phyloP scores from a whole-genome alignment of 2,888 invertebrate species.

The Dynastes hyllus region DNA sequence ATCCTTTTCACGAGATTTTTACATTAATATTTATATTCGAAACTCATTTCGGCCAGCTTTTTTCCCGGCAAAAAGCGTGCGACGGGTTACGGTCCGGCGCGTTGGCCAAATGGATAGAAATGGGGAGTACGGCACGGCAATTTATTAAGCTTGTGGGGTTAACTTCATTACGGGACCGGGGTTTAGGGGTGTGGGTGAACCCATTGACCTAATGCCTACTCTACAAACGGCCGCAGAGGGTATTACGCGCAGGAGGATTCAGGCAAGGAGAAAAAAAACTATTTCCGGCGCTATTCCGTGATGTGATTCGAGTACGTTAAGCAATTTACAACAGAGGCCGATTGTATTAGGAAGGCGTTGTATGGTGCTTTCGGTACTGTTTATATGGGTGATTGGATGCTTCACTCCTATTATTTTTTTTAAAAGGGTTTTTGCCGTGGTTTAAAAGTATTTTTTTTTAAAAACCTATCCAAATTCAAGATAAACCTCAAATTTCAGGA shows the following conservation, averaged over 20 bases:
- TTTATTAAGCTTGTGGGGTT: conserved; percentile 29
- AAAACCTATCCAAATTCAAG: too few relatives aligned
- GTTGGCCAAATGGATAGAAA: conserved; percentile 12
- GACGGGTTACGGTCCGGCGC: neutral
- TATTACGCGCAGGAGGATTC: neutral
- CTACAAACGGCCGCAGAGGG: conserved; percentile 5
- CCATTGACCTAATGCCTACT: conserved; percentile 10
- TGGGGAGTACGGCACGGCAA: conserved; percentile 12
- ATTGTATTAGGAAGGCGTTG: neutral
- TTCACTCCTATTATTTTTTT: too few relatives aligned
- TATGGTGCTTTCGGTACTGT: neutral
- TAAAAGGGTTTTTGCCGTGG: too few relatives aligned
- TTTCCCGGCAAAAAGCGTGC: neutral
- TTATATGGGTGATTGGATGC: neutral
- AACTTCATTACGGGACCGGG: conserved; percentile 16
- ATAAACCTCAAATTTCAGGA: too few relatives aligned
- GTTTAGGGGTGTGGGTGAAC: conserved; percentile 3
- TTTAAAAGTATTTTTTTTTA: too few relatives aligned
- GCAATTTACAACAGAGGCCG: neutral
- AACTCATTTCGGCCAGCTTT: neutral
- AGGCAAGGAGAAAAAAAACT: neutral
- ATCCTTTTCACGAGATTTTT: conserved; percentile 5
- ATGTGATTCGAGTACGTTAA: conserved; percentile 12
- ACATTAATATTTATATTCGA: conserved; percentile 34
- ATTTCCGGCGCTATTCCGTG: neutral